Evolutionary conservation across 2,888 invertebrate genomes (phyloP).

Genomic region (Leptinotarsa rubiginosa): DNA sequence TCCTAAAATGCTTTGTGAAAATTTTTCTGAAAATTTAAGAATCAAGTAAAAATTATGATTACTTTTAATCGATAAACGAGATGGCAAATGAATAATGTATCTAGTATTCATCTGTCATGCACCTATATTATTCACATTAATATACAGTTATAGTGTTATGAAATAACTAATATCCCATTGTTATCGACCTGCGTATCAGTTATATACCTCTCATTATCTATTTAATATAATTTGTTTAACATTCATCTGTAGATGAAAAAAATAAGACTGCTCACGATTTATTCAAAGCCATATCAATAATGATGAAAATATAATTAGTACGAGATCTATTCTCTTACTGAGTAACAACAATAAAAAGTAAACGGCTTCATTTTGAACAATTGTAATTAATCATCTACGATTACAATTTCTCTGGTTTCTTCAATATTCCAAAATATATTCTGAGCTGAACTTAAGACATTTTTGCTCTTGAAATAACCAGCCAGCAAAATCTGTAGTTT

Average conservation of each 20-base stretch:
- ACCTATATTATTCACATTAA: neutral
- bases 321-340: too few relatives aligned
- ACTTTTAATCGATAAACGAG: neutral
- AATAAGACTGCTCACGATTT: neutral
- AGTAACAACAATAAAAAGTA: too few relatives aligned
- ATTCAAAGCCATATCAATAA: neutral
- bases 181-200: neutral
- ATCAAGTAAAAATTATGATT: too few relatives aligned
- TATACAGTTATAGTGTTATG: neutral
- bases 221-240: neutral
- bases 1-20: too few relatives aligned
- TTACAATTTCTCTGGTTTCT: too few relatives aligned
- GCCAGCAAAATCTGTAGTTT: too few relatives aligned
- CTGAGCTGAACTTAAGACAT: too few relatives aligned
- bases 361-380: too few relatives aligned
- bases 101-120: neutral
- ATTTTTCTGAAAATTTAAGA: too few relatives aligned
- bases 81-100: neutral
- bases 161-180: conserved; percentile 2
- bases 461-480: too few relatives aligned
- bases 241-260: neutral
- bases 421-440: too few relatives aligned
- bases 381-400: too few relatives aligned
- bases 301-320: neutral
- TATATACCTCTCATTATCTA: neutral